Base-by-base conservation (phyloP, 2,888 invertebrate species). In the Mythimna impura region DNA sequence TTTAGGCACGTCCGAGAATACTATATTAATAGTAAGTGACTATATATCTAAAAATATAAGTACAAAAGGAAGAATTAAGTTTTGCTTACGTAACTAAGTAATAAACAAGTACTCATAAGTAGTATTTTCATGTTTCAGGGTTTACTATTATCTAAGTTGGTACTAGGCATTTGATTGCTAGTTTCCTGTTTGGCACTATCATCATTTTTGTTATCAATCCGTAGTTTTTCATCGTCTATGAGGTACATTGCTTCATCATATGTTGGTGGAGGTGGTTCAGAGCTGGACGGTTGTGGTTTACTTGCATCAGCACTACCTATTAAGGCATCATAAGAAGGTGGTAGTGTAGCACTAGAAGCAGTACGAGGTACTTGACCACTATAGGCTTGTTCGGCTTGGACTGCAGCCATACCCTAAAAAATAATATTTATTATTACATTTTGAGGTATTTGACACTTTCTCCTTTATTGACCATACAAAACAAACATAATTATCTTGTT, bases 241-340 rank as follows among this genome's bases (percentile, higher is more conserved):
- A 96, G 93, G 82, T 95, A 96, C 96, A 97, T 96, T 1, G 97
- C 97, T 94, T 97, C 97, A 86, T 97, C 97, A 87, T 97, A 97
- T 20, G 97, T 96, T 1, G 97, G 97, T 5, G 97, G 97, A 17
- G 97, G 97, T 47, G 96, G 93, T 88, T 97, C 97, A 22, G 96
- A 96, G 71, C 94, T 94, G 60, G 96, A 96, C 20, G 95, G 91
- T 73, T 95, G 94, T 10, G 96, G 95, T 89, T 96, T 95, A 76
- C 91, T 93, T 22, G 92, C 88, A 9, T 94, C 88, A 65, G 93
- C 91, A 86, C 91, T 94, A 65, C 95, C 88, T 85, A 97, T 95
- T 85, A 97, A 94, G 64, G 97, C 96, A 88, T 97, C 97, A 91
- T 97, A 97, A 0, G 97, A 96, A 10, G 97, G 97, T 55, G 97